Base-by-base conservation (phyloP, 2,113 vertebrate species). In the Rhinoderma darwinii region DNA sequence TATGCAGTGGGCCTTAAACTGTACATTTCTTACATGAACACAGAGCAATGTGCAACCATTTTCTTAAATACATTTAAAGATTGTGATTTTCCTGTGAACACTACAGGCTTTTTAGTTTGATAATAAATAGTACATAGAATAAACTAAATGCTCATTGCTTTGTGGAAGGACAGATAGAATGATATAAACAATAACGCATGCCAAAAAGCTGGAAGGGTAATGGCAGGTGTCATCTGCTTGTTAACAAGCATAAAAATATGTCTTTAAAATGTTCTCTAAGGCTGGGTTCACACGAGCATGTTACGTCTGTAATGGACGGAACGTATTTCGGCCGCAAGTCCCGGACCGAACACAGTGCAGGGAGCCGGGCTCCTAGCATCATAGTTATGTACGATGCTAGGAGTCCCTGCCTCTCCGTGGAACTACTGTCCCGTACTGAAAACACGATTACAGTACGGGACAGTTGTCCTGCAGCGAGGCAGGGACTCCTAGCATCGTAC, bases 171-270 rank as follows among this genome's bases (percentile, higher is more conserved):
- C 10, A 43, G 11, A 41, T 35, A 35, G 3, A 44, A 47, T 37
- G 56, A 77, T n/a, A 37, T 66, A 12, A 44, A 43, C 56, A 77
- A 22, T 78, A 44, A 77, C 20, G 84, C 84, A 85, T 78, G 84
- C 84, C 56, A 85, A 27, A 75, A 11, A 77, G 41, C 15, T 50
- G 56, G 15, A 32, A 30, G 14, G 73, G 41, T 44, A 27, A 75
- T 85, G 56, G 50, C 41, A 12, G 43, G 35, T 25, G 32, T 47
- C 30, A 30, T 76, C 84, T 51, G 5, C 44, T 22, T 20, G 11
- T 25, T 18, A 17, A 9, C 39, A 50, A 35, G n/a, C 37, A 56
- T 1, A 44, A n/a, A 54, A 25, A 43, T 22, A 51, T n/a, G 27
- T 51, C 30, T 9, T 44, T 11, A 27, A n/a, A 68, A 43, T 68